Percentiles rank a stretch among this genome's conserved stretches.
Evolutionary conservation across 1,140 invertebrate species (phyloP).

Genomic region (Pissodes strobi): DNA sequence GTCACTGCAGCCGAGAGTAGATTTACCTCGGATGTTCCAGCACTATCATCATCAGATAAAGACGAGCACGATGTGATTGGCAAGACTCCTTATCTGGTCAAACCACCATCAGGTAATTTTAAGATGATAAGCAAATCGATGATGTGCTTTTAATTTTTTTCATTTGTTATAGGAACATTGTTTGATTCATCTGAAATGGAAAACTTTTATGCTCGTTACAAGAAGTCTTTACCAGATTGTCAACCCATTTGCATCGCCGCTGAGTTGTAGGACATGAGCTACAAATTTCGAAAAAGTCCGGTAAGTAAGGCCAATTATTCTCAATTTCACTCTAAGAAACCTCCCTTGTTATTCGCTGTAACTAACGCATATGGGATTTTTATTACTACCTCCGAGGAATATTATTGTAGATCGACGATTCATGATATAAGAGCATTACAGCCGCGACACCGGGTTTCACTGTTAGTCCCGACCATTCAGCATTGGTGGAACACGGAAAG

Average conservation of each 20-base stretch:
- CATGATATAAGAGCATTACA: neutral
- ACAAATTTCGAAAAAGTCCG: neutral
- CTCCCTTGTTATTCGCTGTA: neutral
- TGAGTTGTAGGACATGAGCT: neutral
- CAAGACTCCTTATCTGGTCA: neutral
- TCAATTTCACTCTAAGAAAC: neutral
- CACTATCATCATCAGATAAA: neutral
- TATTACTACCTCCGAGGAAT: neutral
- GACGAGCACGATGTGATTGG: neutral
- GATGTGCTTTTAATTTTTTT: neutral
- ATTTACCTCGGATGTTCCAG: too few species aligned
- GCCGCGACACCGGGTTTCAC: neutral
- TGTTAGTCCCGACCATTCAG: too few species aligned
- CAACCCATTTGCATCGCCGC: neutral
- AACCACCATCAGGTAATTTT: neutral
- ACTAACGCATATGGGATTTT: neutral
- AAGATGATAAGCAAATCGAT: too few species aligned
- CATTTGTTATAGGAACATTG: neutral
- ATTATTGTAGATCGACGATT: neutral
- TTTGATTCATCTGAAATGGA: neutral
- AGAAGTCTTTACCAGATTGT: neutral
- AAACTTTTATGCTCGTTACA: neutral
- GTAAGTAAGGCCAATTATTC: neutral
- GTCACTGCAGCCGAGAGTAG: too few species aligned
- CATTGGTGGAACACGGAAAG: too few species aligned